Evolutionary conservation across 2,797 vertebrate species (phyloP).

Genomic region (Silurus aristotelis): DNA sequence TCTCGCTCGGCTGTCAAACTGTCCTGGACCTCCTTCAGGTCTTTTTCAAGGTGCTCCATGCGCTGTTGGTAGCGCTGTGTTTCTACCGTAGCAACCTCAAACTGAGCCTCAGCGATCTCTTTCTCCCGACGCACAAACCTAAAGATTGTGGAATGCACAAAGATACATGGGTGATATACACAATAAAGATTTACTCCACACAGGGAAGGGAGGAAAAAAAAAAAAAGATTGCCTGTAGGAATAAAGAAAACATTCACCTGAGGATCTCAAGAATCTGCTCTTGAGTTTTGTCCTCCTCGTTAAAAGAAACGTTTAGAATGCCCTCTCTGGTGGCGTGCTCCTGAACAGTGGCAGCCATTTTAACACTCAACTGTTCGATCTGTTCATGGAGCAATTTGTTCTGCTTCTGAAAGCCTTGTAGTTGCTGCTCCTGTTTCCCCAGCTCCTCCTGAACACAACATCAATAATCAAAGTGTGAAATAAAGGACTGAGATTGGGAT

Average conservation of each 20-base stretch:
- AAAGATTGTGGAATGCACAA: not conserved
- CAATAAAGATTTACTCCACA: not conserved
- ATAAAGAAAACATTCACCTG: constrained; percentile 71
- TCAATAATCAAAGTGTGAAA: not conserved
- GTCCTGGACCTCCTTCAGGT: constrained; percentile 88
- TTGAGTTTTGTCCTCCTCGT: constrained; percentile 92
- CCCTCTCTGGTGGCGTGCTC: constrained; percentile 72
- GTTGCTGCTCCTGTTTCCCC: constrained; percentile 79
- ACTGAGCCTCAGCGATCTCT: constrained; percentile 92
- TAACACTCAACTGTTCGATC: constrained; percentile 88
- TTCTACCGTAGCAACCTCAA: constrained; percentile 92
- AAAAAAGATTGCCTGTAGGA: too few relatives aligned
- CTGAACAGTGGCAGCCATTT: constrained; percentile 81
- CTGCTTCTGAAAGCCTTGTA: constrained; percentile 88
- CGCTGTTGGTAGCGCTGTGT: constrained; percentile 87
- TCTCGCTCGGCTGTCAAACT: constrained; percentile 86
- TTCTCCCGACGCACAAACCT: constrained; percentile 97
- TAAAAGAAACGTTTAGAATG: constrained; percentile 82
- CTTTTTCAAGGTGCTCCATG: constrained; percentile 88
- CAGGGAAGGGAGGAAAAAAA: not conserved
- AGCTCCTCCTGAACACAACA: constrained; percentile 81
- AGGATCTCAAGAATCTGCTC: constrained; percentile 97
- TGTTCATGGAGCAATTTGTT: constrained; percentile 91
- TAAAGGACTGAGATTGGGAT: too few relatives aligned
- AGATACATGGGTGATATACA: not conserved